Conservation (phyloP, 2,797 vertebrate species). For the Melanotaenia maccullochi region DNA sequence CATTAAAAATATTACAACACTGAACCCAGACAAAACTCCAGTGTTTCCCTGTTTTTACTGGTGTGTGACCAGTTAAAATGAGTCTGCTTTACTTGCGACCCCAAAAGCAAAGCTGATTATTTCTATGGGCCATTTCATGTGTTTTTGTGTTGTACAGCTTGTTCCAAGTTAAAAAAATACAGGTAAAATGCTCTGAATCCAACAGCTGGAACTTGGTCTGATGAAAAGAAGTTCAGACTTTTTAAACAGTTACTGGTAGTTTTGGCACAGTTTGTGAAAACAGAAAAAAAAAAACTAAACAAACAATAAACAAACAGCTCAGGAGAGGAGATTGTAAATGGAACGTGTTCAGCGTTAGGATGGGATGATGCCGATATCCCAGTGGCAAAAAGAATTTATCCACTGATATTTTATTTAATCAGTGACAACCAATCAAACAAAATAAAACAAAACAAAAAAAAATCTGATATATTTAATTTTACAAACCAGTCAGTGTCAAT, state of each 20-base stretch:
- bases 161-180: neutral
- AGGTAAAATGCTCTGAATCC: neutral
- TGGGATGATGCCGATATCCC: neutral
- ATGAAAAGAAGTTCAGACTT: neutral
- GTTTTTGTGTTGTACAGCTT: neutral
- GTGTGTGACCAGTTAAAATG: constrained; percentile 10
- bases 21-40: neutral
- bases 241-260: neutral
- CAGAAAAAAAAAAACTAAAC: too few relatives aligned
- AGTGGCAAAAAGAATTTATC: neutral
- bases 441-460: too few relatives aligned
- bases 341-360: too few relatives aligned
- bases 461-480: too few relatives aligned
- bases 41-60: neutral
- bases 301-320: too few relatives aligned
- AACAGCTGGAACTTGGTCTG: neutral
- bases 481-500: too few relatives aligned
- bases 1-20: neutral
- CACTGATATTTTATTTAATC: too few relatives aligned
- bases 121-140: neutral
- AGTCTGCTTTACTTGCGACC: neutral
- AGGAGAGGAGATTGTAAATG: too few relatives aligned
- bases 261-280: neutral
- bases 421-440: too few relatives aligned
- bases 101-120: neutral